A percentile compares a stretch with the other conserved stretches of the same genome.
These are phyloP conservation scores for Antrozous pallidus DNA, from an alignment of 2,797 vertebrate genomes.

Conservation along the genomic window DNA sequence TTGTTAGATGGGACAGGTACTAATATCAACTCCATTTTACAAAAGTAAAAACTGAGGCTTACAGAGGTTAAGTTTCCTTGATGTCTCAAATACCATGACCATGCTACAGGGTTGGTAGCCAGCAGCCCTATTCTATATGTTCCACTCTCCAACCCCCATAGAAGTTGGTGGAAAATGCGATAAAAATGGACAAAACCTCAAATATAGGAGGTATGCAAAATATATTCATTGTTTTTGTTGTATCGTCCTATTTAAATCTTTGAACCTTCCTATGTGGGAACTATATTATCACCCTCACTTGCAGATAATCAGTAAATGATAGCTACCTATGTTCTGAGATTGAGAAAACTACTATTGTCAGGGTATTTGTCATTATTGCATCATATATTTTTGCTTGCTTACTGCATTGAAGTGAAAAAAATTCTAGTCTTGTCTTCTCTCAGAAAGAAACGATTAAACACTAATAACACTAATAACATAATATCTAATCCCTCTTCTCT, in stretches of 20 bases:
- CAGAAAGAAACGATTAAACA: not conserved
- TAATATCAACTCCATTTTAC: not conserved
- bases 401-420: not conserved
- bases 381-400: not conserved
- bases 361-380: not conserved
- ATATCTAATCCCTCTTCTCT: not conserved
- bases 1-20: not conserved
- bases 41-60: not conserved
- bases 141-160: not conserved
- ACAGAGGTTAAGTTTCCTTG: not conserved
- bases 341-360: not conserved
- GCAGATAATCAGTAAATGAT: not conserved
- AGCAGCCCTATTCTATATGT: not conserved
- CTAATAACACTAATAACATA: not conserved
- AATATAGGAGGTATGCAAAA: not conserved
- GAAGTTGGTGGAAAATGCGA: not conserved
- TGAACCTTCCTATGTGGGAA: not conserved
- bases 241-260: not conserved
- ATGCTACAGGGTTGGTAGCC: not conserved
- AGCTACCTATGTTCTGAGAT: not conserved
- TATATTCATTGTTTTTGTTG: not conserved
- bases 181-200: not conserved
- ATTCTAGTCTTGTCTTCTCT: not conserved
- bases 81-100: not conserved
- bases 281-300: not conserved